Evolutionary conservation across 2,888 invertebrate genomes (phyloP).

Genomic region (Ethmia dodecea): DNA sequence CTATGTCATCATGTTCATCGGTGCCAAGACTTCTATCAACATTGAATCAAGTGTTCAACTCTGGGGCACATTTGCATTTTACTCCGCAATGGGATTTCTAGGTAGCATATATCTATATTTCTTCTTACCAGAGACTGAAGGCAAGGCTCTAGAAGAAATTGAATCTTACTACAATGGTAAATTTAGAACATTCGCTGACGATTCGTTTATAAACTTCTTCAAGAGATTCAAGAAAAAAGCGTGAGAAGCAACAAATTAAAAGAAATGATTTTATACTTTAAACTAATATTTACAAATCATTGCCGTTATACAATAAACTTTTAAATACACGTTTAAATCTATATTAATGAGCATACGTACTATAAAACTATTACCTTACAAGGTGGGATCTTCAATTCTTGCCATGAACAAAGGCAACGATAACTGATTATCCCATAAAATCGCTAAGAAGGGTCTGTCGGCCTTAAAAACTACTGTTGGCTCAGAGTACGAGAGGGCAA

Average conservation of each 20-base stretch:
- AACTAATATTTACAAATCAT: too few species aligned
- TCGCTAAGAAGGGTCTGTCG: slow-evolving; percentile 68
- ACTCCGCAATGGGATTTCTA: slow-evolving; percentile 56
- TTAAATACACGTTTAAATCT: too few species aligned
- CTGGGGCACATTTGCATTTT: slow-evolving; percentile 70
- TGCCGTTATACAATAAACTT: too few species aligned
- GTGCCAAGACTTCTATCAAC: slow-evolving; percentile 72
- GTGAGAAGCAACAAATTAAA: slow-evolving; percentile 6
- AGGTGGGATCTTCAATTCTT: slow-evolving; percentile 59
- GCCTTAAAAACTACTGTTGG: slow-evolving; percentile 47
- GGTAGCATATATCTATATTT: slow-evolving; percentile 72
- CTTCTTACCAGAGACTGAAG: slow-evolving; percentile 76
- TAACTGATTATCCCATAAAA: slow-evolving; percentile 64
- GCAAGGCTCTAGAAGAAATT: slow-evolving; percentile 67
- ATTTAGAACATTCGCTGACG: slow-evolving; percentile 55
- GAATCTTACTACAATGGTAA: slow-evolving; percentile 61
- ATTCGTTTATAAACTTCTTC: slow-evolving; percentile 54
- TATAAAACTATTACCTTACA: too few species aligned
- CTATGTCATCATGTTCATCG: slow-evolving; percentile 70
- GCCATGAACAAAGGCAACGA: slow-evolving; percentile 69
- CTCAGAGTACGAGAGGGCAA: slow-evolving; percentile 65
- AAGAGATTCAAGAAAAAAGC: slow-evolving; percentile 40
- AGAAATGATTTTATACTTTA: too few species aligned
- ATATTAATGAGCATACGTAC: too few species aligned
- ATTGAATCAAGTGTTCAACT: slow-evolving; percentile 57